Base-by-base conservation (phyloP, 1,140 invertebrate species). In the Zelostemma sp. region DNA sequence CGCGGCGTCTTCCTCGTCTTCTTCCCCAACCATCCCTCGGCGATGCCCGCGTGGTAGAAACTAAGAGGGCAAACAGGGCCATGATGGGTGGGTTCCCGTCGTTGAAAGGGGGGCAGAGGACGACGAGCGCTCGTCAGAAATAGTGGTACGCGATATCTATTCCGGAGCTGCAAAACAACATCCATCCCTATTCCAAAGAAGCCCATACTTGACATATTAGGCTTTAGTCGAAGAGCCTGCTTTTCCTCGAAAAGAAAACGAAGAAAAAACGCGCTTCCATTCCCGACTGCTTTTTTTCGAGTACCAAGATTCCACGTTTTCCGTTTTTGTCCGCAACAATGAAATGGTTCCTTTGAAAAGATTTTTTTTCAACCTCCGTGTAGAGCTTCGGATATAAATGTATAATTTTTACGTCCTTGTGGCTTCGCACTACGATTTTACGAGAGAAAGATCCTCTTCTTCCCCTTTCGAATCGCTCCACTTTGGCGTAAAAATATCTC, bases 111-210 rank as follows among this genome's bases (percentile, higher is more conserved):
- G 56, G 40, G 45, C 55, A 11, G 41, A 51, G 47, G 65, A 57
- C 25, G 61, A 51, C 19, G 45, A 45, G 46, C 46, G 76, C 76
- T 77, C 83, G 79, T 86, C 85, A 86, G 80, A 86, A 86, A 86
- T 86, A 86, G 83, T 85, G 82, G 78, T 80, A 75, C 74, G 80
- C 80, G 73, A 85, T 85, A 86, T 85, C 83, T 85, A 86, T 86
- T 86, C 83, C 81, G 77, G 84, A 83, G 56, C 78, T 81, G 78
- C 81, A 82, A 85, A 85, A 85, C 81, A 84, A 84, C 85, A 78
- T 73, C 76, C 75, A 66, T 51, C 58, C 48, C 53, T 70, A 50
- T 60, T 65, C 21, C 51, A 19, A 64, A 41, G 60, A 64, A 69
- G 53, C 33, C 47, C 60, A 59, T 63, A 55, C 55, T 57, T 49